Percentiles rank a stretch among this genome's conserved stretches.
phyloP scores from a whole-genome alignment of 2,888 invertebrate species.

The Drosophila mercatorum region DNA sequence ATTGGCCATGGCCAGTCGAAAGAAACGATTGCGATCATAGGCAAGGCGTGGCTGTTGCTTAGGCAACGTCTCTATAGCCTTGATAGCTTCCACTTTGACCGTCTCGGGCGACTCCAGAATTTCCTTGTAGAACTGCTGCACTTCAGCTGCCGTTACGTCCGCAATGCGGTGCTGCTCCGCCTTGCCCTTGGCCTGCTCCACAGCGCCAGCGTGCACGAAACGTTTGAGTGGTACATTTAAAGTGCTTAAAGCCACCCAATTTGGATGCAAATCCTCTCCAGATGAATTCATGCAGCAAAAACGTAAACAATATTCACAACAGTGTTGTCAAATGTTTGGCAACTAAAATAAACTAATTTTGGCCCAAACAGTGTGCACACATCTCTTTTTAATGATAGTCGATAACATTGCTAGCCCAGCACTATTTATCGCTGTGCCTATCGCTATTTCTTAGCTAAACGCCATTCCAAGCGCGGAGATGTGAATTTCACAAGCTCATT shows the following conservation, averaged over 20 bases:
- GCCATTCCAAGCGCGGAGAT: conserved; percentile 64
- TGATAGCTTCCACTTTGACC: background rate
- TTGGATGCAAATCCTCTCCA: conserved; percentile 81
- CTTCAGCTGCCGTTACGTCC: conserved; percentile 64
- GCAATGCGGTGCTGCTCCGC: conserved; percentile 46
- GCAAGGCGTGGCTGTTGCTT: conserved; percentile 13
- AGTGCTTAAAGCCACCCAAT: conserved; percentile 83
- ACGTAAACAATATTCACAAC: conserved; percentile 19
- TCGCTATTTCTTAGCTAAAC: conserved; percentile 34
- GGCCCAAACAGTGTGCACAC: background rate
- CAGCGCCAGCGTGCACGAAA: conserved; percentile 73
- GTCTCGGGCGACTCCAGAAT: conserved; percentile 59
- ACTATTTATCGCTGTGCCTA: conserved; percentile 29
- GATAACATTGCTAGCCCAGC: background rate
- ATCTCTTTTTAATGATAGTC: background rate
- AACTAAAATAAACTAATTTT: background rate
- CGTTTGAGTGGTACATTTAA: conserved; percentile 80
- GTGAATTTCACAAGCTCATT: conserved; percentile 65
- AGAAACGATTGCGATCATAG: conserved; percentile 75
- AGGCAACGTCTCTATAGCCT: no score
- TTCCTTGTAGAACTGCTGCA: conserved; percentile 79
- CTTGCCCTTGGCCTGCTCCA: conserved; percentile 26
- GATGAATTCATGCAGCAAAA: conserved; percentile 61
- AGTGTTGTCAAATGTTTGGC: conserved; percentile 26
- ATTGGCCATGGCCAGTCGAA: conserved; percentile 85